Percentiles rank a stretch among this genome's conserved stretches.
Conservation (phyloP, 2,797 vertebrate genomes). For the Galaxias olidus region DNA sequence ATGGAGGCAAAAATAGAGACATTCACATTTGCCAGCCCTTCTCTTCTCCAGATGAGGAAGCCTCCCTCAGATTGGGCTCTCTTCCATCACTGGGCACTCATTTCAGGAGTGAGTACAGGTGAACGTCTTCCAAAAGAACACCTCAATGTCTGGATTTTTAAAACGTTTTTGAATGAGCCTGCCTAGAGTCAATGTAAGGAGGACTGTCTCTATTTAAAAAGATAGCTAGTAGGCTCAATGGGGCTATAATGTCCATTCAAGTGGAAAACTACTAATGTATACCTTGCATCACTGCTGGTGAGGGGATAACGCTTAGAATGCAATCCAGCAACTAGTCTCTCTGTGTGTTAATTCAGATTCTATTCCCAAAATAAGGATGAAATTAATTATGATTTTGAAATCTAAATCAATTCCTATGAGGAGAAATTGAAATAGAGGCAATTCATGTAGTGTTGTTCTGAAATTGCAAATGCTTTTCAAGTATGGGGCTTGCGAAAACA, state of each 20-base stretch:
- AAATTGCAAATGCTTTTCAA: neutral
- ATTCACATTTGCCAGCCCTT: constrained; percentile 28
- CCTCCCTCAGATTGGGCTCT: constrained; percentile 40
- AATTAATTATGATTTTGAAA: no score
- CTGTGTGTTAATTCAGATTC: no score
- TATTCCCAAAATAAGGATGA: no score
- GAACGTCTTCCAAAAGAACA: constrained; percentile 32
- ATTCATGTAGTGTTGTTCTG: no score
- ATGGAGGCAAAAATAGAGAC: constrained; percentile 50
- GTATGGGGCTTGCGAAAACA: constrained; percentile 27
- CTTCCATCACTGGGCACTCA: constrained; percentile 44
- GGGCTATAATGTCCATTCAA: neutral
- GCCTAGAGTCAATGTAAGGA: neutral
- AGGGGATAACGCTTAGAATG: no score
- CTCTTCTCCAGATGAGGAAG: constrained; percentile 35
- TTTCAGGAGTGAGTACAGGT: constrained; percentile 8
- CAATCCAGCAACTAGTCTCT: no score
- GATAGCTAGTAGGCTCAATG: constrained; percentile 7
- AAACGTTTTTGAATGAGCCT: constrained; percentile 8
- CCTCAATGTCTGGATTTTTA: constrained; percentile 5
- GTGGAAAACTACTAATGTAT: neutral
- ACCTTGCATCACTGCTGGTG: neutral
- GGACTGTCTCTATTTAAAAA: constrained; percentile 14
- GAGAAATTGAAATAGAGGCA: no score
- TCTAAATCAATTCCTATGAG: no score